phyloP scores from a whole-genome alignment of 92 coral and sea anemone species.

The Zoanthus solanderi region DNA sequence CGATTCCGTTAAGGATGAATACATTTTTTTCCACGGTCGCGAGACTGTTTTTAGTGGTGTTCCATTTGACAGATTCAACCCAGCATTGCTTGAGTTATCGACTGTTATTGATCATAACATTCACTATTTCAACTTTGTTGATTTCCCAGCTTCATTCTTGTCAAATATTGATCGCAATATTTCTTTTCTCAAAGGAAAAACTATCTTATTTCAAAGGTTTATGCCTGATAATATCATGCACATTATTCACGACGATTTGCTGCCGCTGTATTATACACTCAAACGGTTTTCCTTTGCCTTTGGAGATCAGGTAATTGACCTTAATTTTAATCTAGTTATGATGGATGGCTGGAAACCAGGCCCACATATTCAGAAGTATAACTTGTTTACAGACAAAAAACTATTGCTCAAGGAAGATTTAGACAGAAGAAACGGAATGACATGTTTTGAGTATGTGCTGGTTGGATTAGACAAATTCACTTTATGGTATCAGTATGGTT shows the following conservation, averaged over 20 bases:
- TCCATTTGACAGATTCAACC: slow-evolving; percentile 85
- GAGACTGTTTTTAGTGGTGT: slow-evolving; percentile 80
- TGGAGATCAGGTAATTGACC: slow-evolving; percentile 46
- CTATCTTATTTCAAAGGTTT: slow-evolving; percentile 87
- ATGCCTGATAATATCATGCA: slow-evolving; percentile 96
- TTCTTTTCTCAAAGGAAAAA: slow-evolving; percentile 73
- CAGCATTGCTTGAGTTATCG: slow-evolving; percentile 90
- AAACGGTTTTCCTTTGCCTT: slow-evolving; percentile 69
- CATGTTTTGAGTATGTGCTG: slow-evolving; percentile 81
- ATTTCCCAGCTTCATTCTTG: slow-evolving; percentile 74
- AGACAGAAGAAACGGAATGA: slow-evolving; percentile 56
- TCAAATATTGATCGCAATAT: slow-evolving; percentile 62
- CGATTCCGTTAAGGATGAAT: slow-evolving; percentile 75
- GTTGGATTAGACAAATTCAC: slow-evolving; percentile 91
- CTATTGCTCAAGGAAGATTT: slow-evolving; percentile 64
- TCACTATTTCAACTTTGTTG: slow-evolving; percentile 90
- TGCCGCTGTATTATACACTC: slow-evolving; percentile 88
- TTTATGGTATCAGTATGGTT: slow-evolving; percentile 99
- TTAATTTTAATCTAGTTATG: slow-evolving; percentile 69
- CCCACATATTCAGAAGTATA: slow-evolving; percentile 73
- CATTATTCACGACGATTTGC: slow-evolving; percentile 90
- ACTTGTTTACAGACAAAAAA: slow-evolving; percentile 71
- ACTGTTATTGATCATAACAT: slow-evolving; percentile 91
- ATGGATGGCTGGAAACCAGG: slow-evolving; percentile 95
- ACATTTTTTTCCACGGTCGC: slow-evolving; percentile 88